Conservation (phyloP, 2,888 invertebrate genomes). For the Asteroscopus sphinx region DNA sequence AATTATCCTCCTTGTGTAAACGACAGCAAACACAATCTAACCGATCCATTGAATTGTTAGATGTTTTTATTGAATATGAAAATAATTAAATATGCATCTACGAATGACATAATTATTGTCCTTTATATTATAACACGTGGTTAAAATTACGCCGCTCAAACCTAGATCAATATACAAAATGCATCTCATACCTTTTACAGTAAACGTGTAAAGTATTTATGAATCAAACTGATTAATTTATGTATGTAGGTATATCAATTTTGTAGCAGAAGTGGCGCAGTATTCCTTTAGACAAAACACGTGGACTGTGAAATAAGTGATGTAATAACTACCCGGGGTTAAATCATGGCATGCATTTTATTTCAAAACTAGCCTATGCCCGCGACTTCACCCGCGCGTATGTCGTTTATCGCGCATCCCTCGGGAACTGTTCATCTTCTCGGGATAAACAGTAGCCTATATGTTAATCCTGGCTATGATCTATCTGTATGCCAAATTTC, state of each 20-base stretch:
- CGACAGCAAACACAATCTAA: conserved; percentile 34
- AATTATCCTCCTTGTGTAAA: conserved; percentile 21
- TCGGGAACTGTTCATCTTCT: too few relatives aligned
- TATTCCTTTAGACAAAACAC: conserved; percentile 27
- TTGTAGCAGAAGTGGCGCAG: conserved; percentile 45
- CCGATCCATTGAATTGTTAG: background rate
- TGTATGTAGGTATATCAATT: conserved; percentile 23
- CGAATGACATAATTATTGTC: conserved; percentile 18
- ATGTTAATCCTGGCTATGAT: too few relatives aligned
- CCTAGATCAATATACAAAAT: conserved; percentile 19
- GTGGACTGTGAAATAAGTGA: conserved; percentile 49
- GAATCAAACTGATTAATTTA: conserved; percentile 34
- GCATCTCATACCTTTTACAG: conserved; percentile 24
- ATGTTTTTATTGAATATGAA: conserved; percentile 35
- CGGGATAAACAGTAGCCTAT: too few relatives aligned
- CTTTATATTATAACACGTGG: conserved; percentile 25
- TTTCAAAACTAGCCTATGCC: conserved; percentile 22
- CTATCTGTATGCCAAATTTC: too few relatives aligned
- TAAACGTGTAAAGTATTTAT: background rate
- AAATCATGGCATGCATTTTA: conserved; percentile 30
- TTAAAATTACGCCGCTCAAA: conserved; percentile 2
- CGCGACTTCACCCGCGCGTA: background rate
- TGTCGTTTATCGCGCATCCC: too few relatives aligned
- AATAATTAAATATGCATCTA: conserved; percentile 35
- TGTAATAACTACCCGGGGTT: conserved; percentile 31